Conservation (phyloP, 2,113 vertebrate species). For the Lonchura striata region DNA sequence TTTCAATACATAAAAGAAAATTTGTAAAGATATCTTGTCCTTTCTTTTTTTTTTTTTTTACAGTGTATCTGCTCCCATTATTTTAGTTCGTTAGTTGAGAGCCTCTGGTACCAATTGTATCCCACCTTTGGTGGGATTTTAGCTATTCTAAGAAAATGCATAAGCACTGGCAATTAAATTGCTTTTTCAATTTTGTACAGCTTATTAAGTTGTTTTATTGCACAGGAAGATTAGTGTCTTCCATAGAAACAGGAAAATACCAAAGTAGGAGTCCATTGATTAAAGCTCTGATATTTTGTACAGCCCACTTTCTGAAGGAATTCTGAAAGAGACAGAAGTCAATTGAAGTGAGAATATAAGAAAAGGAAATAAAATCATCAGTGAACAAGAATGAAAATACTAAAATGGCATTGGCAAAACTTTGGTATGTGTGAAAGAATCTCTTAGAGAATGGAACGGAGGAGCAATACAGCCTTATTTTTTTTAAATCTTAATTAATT, state of each 20-base stretch:
- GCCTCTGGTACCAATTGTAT: constrained; percentile 13
- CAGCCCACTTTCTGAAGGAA: neutral
- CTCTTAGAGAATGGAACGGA: neutral
- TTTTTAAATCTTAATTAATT: neutral
- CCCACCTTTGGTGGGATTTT: constrained; percentile 43
- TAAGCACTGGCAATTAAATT: constrained; percentile 65
- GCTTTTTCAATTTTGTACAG: constrained; percentile 71
- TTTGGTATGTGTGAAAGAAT: neutral
- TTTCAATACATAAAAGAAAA: constrained; percentile 7
- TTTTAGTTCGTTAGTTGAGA: constrained; percentile 53
- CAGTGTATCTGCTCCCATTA: constrained; percentile 16
- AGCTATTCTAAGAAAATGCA: constrained; percentile 44
- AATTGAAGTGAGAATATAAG: neutral
- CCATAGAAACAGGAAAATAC: constrained; percentile 25
- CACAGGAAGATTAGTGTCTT: constrained; percentile 57
- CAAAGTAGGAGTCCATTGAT: neutral
- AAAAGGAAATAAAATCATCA: neutral
- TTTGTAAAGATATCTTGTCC: neutral
- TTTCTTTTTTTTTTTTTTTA: neutral
- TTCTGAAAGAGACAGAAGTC: neutral
- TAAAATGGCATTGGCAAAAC: neutral
- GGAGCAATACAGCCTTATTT: neutral
- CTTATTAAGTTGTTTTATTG: constrained; percentile 66
- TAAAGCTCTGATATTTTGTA: neutral
- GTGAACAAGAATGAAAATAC: neutral